A percentile compares a stretch with the other conserved stretches of the same genome.
phyloP scores from a whole-genome alignment of 2,888 invertebrate species.

The Dorcus parallelipipedus region DNA sequence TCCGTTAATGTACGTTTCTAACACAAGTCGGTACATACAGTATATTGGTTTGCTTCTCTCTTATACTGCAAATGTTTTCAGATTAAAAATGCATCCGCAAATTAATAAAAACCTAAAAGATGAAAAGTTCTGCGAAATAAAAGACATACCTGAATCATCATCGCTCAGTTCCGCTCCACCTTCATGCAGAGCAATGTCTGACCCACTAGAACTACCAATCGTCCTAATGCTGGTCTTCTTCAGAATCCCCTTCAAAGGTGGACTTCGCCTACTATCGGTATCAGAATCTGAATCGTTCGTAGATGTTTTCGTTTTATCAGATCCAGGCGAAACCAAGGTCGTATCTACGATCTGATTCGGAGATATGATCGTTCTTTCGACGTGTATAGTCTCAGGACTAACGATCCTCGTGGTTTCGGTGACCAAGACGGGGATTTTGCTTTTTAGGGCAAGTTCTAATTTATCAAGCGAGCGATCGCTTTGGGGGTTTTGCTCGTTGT shows the following conservation, averaged over 20 bases:
- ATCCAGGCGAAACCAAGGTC: conserved; percentile 39
- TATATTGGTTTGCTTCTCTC: too few species aligned
- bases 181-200: conserved; percentile 63
- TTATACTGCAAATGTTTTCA: too few species aligned
- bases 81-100: neutral
- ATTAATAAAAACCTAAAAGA: conserved; percentile 4
- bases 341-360: conserved; percentile 33
- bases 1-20: too few species aligned
- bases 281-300: conserved; percentile 50
- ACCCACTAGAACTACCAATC: conserved; percentile 61
- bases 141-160: conserved; percentile 59
- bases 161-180: conserved; percentile 60
- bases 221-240: conserved; percentile 49
- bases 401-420: conserved; percentile 40
- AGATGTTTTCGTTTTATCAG: conserved; percentile 33
- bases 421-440: conserved; percentile 50
- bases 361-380: conserved; percentile 30
- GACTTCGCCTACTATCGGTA: conserved; percentile 44
- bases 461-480: neutral
- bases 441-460: conserved; percentile 32
- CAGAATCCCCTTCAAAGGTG: conserved; percentile 45
- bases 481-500: neutral
- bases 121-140: conserved; percentile 2
- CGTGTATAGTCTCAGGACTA: conserved; percentile 31
- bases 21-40: too few species aligned